These are phyloP conservation scores for Turdus rufiventris DNA, from an alignment of 2,113 vertebrate species.

Conservation along the genomic window DNA sequence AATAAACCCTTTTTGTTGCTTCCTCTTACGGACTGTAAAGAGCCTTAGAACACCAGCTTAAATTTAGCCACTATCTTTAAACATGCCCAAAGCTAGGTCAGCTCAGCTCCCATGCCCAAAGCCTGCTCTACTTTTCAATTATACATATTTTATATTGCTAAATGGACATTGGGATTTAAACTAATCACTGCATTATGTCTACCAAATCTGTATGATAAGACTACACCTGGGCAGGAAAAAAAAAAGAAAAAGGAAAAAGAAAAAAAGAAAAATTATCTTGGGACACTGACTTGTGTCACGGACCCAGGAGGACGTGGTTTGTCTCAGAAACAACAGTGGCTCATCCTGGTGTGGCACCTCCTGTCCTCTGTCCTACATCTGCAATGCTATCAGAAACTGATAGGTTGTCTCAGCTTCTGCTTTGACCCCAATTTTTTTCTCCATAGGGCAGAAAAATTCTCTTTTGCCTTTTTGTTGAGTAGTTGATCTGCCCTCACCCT, in stretches of 20 bases:
- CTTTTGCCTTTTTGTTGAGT: neutral
- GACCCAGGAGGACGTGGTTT: neutral
- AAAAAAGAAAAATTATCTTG: neutral
- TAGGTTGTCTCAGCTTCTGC: neutral
- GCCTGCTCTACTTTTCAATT: neutral
- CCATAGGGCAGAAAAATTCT: neutral
- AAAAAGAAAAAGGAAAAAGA: neutral
- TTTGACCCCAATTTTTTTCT: neutral
- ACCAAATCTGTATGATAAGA: neutral
- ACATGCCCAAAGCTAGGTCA: neutral
- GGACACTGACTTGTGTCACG: neutral
- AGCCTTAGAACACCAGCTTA: neutral
- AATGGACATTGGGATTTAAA: neutral
- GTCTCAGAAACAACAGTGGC: neutral
- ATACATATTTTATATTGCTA: neutral
- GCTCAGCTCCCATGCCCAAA: neutral
- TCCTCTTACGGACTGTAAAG: neutral
- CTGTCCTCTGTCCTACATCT: neutral
- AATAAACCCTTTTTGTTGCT: neutral
- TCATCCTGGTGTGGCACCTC: neutral
- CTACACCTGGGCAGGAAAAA: neutral
- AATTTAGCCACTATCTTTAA: neutral
- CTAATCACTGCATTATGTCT: neutral
- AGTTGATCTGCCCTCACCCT: neutral
- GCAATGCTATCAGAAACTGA: neutral